Evolutionary conservation across 2,113 vertebrate species (phyloP).

Genomic region (Cryptoleucopteryx plumbea): DNA sequence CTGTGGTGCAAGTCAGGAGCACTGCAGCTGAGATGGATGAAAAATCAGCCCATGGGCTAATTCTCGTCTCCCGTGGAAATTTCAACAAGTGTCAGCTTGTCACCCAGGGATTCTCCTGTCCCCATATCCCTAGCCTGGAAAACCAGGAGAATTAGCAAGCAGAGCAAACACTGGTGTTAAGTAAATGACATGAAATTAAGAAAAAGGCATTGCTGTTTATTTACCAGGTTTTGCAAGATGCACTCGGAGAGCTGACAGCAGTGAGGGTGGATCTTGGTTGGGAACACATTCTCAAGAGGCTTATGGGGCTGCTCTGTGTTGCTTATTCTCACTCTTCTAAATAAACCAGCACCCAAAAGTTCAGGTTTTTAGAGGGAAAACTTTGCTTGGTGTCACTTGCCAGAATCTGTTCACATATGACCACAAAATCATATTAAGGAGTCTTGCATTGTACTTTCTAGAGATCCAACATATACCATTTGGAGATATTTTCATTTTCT

Average conservation of each 20-base stretch:
- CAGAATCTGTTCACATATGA: background rate
- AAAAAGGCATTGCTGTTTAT: background rate
- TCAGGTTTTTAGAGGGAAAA: background rate
- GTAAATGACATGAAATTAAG: background rate
- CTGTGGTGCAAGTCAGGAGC: background rate
- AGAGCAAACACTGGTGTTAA: background rate
- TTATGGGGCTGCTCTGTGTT: background rate
- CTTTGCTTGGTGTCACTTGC: background rate
- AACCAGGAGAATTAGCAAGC: background rate
- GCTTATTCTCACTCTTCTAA: background rate
- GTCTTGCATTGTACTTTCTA: background rate
- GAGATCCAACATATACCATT: background rate
- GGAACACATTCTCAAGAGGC: background rate
- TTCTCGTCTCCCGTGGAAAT: background rate
- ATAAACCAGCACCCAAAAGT: background rate
- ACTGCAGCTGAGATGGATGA: background rate
- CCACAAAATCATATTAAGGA: background rate
- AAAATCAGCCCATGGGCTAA: background rate
- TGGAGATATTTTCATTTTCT: background rate
- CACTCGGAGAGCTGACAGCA: background rate
- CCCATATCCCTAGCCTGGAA: background rate
- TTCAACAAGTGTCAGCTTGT: background rate
- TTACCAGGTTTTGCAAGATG: background rate
- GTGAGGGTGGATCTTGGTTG: background rate
- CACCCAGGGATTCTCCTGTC: background rate